Evolutionary conservation across 1,140 invertebrate species (phyloP).

Genomic region (Chironomus tepperi): DNA sequence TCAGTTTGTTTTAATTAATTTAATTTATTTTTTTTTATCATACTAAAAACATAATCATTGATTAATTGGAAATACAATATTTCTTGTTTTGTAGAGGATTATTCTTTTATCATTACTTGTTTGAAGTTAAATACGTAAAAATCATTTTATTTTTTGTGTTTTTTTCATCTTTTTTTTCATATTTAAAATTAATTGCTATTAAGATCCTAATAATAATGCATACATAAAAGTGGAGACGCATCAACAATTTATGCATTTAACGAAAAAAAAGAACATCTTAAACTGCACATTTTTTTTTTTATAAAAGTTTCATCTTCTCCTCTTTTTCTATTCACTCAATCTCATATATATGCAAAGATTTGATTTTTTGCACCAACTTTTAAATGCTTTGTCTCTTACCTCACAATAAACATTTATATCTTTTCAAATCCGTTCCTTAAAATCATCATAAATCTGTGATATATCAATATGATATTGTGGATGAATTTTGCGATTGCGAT

Average conservation of each 20-base stretch:
- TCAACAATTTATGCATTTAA: neutral
- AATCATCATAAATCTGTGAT: neutral
- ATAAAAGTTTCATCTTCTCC: neutral
- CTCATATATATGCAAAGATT: neutral
- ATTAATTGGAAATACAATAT: neutral
- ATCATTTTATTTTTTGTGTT: too few relatives aligned
- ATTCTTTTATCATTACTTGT: neutral
- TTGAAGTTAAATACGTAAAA: constrained; percentile 14
- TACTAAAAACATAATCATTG: neutral
- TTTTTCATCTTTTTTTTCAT: neutral
- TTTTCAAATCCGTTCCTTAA: neutral
- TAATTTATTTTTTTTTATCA: neutral
- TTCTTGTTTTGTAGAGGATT: neutral
- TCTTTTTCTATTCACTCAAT: neutral
- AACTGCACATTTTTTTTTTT: neutral
- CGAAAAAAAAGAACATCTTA: neutral
- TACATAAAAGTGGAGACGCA: constrained; percentile 12
- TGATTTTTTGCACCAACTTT: constrained; percentile 1
- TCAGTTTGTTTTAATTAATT: neutral
- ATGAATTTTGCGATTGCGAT: neutral
- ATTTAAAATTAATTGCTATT: neutral
- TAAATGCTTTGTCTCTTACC: neutral
- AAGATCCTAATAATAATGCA: constrained; percentile 8
- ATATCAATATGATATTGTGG: constrained; percentile 9
- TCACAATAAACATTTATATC: neutral